A percentile compares a stretch with the other conserved stretches of the same genome.
phyloP scores from a whole-genome alignment of 64 coral and sea anemone species.

The Montipora capricornis region DNA sequence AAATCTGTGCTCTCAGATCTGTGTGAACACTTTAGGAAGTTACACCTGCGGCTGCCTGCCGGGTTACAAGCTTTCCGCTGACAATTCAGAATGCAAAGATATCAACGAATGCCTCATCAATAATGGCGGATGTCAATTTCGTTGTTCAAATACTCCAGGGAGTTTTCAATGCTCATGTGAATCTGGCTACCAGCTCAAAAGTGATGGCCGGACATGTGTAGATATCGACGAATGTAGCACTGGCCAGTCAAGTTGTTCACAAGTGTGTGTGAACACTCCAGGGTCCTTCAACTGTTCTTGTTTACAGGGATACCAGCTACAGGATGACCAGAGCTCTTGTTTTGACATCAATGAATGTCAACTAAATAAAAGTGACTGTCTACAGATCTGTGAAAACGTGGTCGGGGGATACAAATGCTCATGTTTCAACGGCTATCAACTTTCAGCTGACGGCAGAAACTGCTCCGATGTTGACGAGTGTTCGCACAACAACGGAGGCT shows the following conservation, averaged over 20 bases:
- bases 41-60: constrained; percentile 61
- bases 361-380: constrained; percentile 33
- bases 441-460: constrained; percentile 48
- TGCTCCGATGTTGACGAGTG: constrained; percentile 85
- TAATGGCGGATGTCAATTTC: constrained; percentile 77
- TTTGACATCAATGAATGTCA: constrained; percentile 81
- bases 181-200: constrained; percentile 55
- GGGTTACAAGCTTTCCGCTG: constrained; percentile 47
- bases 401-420: constrained; percentile 63
- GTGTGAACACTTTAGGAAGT: constrained; percentile 70
- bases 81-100: constrained; percentile 56
- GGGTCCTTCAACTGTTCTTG: constrained; percentile 73
- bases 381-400: constrained; percentile 60
- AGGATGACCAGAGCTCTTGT: constrained; percentile 46
- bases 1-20: constrained; percentile 43
- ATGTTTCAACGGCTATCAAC: constrained; percentile 63
- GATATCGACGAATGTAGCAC: constrained; percentile 54
- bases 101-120: constrained; percentile 69
- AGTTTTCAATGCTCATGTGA: constrained; percentile 77
- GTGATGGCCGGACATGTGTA: constrained; percentile 63
- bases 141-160: constrained; percentile 80
- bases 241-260: constrained; percentile 46
- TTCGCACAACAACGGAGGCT: constrained; percentile 12
- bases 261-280: constrained; percentile 64
- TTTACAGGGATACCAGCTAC: constrained; percentile 40